A percentile compares a stretch with the other conserved stretches of the same genome.
Evolutionary conservation across 1,140 invertebrate species (phyloP).

Genomic region (Drosophila melanica): DNA sequence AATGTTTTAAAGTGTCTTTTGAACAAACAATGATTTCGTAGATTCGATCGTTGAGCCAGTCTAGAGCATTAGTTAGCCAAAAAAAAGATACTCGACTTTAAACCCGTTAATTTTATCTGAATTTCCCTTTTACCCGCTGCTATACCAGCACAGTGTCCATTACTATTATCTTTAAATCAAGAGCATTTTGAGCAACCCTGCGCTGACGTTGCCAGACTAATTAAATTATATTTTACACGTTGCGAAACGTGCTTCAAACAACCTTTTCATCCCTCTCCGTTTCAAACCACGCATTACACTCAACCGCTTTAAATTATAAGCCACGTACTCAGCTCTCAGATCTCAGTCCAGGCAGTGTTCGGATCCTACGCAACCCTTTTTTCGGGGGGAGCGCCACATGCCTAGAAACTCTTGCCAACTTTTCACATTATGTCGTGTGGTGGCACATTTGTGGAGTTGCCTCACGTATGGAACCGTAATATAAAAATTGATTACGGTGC

Average conservation of each 20-base stretch:
- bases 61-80: background rate
- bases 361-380: slow-evolving; percentile 34
- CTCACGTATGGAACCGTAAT: slow-evolving; percentile 59
- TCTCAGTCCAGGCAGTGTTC: background rate
- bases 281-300: slow-evolving; percentile 29
- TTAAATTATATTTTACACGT: slow-evolving; percentile 68
- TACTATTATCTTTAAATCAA: slow-evolving; percentile 53
- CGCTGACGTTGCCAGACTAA: slow-evolving; percentile 61
- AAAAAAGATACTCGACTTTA: background rate
- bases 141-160: slow-evolving; percentile 6
- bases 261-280: background rate
- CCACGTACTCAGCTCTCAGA: slow-evolving; percentile 12
- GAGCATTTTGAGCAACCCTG: slow-evolving; percentile 30
- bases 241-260: slow-evolving; percentile 64
- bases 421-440: slow-evolving; percentile 49
- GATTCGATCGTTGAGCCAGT: background rate
- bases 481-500: slow-evolving; percentile 78
- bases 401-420: slow-evolving; percentile 42
- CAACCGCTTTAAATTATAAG: slow-evolving; percentile 38
- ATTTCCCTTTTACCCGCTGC: background rate
- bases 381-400: background rate
- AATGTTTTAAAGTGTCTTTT: too few relatives aligned
- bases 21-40: background rate
- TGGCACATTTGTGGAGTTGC: slow-evolving; percentile 52
- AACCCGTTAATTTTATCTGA: background rate